phyloP scores from a whole-genome alignment of 2,113 vertebrate species.

The Rhynchopsitta pachyrhyncha region DNA sequence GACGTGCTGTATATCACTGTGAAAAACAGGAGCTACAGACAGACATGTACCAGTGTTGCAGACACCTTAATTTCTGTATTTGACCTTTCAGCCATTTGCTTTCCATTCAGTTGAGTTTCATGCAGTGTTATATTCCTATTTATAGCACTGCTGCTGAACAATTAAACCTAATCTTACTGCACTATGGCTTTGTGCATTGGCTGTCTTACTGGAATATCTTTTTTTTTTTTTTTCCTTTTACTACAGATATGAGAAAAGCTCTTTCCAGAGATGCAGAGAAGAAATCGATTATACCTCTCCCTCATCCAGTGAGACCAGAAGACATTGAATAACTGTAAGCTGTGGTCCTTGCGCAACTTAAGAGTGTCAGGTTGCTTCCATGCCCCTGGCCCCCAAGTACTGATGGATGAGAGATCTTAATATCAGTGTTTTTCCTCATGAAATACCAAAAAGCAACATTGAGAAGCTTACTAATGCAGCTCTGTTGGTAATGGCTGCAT shows the following conservation, averaged over 20 bases:
- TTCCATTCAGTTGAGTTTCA: not conserved
- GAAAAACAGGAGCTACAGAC: not conserved
- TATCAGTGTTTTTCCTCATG: not conserved
- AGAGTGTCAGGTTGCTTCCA: not conserved
- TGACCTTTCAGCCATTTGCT: not conserved
- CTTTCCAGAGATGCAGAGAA: conserved; percentile 93
- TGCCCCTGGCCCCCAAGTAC: not conserved
- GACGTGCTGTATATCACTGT: rapidly evolving
- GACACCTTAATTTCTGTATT: not conserved
- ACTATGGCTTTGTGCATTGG: not conserved
- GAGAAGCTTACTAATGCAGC: not conserved
- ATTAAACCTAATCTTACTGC: not conserved
- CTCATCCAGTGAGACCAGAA: conserved; percentile 93
- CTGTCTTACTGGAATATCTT: not conserved
- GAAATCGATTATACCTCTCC: conserved; percentile 94
- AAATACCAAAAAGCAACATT: not conserved
- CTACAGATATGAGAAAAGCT: conserved; percentile 94
- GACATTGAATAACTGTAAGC: conserved; percentile 89
- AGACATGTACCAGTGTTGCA: not conserved
- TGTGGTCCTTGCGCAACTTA: conserved; percentile 73
- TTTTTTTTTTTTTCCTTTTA: not conserved
- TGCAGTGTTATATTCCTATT: not conserved
- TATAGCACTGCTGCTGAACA: not conserved
- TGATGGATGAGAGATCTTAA: not conserved
- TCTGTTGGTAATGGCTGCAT: not conserved